A percentile compares a stretch with the other conserved stretches of the same genome.
These are phyloP conservation scores for Cotesia glomerata DNA, from an alignment of 1,140 invertebrate species.

Conservation along the genomic window DNA sequence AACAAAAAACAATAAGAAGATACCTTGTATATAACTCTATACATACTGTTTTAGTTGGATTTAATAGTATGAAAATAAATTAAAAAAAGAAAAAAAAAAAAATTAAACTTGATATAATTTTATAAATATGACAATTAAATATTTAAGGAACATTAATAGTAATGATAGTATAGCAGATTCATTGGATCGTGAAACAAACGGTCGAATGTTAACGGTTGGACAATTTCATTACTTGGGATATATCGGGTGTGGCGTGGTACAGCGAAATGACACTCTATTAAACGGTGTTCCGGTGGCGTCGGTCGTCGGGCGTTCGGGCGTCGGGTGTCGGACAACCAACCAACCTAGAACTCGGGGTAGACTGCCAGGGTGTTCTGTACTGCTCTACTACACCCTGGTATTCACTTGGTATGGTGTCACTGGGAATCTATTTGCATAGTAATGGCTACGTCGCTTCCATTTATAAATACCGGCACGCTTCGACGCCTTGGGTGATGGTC, in stretches of 20 bases:
- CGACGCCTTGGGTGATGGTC: slow-evolving; percentile 21
- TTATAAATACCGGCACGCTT: slow-evolving; percentile 41
- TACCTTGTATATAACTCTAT: neutral
- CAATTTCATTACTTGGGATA: slow-evolving; percentile 57
- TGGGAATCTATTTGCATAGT: slow-evolving; percentile 62
- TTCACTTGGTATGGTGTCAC: slow-evolving; percentile 56
- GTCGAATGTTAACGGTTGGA: slow-evolving; percentile 52
- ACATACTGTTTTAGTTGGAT: neutral
- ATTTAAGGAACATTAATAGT: neutral
- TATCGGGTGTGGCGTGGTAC: slow-evolving; percentile 44
- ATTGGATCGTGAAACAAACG: slow-evolving; percentile 48
- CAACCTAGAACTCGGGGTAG: slow-evolving; percentile 40
- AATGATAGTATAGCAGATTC: slow-evolving; percentile 32
- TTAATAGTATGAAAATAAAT: too few species aligned
- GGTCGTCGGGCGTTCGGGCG: too few species aligned
- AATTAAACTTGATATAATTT: too few species aligned
- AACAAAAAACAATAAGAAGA: neutral
- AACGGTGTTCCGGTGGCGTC: slow-evolving; percentile 49
- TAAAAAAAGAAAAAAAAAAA: too few species aligned
- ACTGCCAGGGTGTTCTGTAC: slow-evolving; percentile 37
- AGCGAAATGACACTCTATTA: slow-evolving; percentile 59
- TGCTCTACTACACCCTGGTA: slow-evolving; percentile 1
- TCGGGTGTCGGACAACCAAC: too few species aligned
- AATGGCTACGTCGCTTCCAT: slow-evolving; percentile 49
- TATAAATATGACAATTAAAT: neutral